Conservation (phyloP, 2,797 vertebrate genomes). For the Coreius guichenoti region DNA sequence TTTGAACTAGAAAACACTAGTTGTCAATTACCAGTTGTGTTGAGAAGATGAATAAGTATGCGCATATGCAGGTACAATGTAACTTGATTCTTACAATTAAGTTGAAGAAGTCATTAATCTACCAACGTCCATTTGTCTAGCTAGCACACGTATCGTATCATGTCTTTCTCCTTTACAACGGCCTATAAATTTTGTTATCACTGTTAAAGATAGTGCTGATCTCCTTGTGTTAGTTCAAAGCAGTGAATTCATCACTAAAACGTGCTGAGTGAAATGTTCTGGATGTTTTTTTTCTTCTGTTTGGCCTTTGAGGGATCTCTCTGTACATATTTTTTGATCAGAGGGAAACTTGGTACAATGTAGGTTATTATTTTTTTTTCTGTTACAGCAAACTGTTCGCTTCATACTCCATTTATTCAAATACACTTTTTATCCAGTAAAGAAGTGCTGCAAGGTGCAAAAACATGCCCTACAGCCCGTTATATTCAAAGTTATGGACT, state of each 20-base stretch:
- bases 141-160: neutral
- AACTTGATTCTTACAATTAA: neutral
- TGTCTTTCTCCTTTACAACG: neutral
- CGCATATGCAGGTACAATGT: too few relatives aligned
- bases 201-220: neutral
- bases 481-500: neutral
- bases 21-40: neutral
- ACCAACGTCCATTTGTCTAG: neutral
- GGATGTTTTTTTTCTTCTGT: neutral
- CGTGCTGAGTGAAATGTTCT: constrained; percentile 3
- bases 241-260: neutral
- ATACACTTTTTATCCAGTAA: neutral
- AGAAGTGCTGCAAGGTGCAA: neutral
- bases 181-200: constrained; percentile 7
- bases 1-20: neutral
- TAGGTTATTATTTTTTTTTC: too few relatives aligned
- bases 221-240: constrained; percentile 8
- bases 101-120: neutral
- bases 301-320: neutral
- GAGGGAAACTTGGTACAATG: neutral
- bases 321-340: neutral
- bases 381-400: too few relatives aligned
- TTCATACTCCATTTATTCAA: too few relatives aligned
- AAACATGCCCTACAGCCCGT: neutral
- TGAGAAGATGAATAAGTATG: neutral